Base-by-base conservation (phyloP, 2,113 vertebrate genomes). In the Thalassoma bifasciatum region DNA sequence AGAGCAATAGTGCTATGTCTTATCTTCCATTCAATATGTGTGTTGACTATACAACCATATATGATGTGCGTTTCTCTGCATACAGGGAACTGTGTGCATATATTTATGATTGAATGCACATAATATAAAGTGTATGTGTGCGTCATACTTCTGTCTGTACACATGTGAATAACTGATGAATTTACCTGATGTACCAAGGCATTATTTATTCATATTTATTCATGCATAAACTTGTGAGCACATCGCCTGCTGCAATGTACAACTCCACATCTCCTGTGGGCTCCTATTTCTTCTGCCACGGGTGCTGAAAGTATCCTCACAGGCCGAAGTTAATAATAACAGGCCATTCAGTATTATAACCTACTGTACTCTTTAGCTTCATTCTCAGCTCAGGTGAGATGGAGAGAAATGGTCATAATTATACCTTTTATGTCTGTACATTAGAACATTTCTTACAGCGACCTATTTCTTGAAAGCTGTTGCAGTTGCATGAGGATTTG, bases 11-110 rank as follows among this genome's bases (percentile, higher is more conserved):
- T 63, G 65, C 74, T 74, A 44, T 36, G 61, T 4, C 59, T 78
- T 42, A 79, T 81, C 70, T 73, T 38, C 73, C 58, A 22, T 68
- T 64, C 64, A 79, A 34, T 22, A 71, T 26, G 23, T 21, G 14
- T 84, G 30, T 75, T 77, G 56, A 47, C 52, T 69, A 52, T 57
- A 60, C 54, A 66, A 44, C 7, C 46, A 63, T 14, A 8, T 30
- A 24, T 71, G 50, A 12, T 16, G 40, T 26, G 59, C 64, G 52
- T 42, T n/a, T 16, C 2, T 50, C 24, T 16, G 14, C 16, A 17
- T 7, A 13, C 8, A 24, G 10, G 22, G 30, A 21, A 67, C 1
- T 34, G 23, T 51, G 58, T 63, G 23, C 44, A 53, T 66, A 49
- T 30, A 50, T 70, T 57, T 59, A 40, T 49, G 14, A 65, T 23